Evolutionary conservation across 30 jellyfish, hydroid and myxozoan genomes (phyloP).

Genomic region (Hydra vulgaris): DNA sequence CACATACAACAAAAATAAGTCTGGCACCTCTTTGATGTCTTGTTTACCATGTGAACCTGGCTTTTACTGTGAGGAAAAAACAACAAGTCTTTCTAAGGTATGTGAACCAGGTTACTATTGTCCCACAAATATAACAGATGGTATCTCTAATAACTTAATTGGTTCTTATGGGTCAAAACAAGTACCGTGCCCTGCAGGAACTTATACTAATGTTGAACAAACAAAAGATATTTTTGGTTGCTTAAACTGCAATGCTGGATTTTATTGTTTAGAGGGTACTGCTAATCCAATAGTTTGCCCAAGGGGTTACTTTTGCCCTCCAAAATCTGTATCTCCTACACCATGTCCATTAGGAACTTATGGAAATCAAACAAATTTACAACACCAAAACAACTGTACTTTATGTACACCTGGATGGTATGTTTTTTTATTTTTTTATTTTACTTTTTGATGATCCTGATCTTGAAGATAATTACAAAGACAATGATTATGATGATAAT

Average conservation of each 20-base stretch:
- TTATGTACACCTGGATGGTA: slow-evolving; percentile 88
- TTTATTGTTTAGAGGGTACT: slow-evolving; percentile 80
- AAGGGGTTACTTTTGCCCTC: slow-evolving; percentile 92
- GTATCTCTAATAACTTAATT: slow-evolving; percentile 64
- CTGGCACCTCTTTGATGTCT: slow-evolving; percentile 61
- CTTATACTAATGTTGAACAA: slow-evolving; percentile 63
- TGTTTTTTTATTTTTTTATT: not conserved
- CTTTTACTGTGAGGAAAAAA: slow-evolving; percentile 73
- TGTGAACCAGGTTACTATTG: slow-evolving; percentile 84
- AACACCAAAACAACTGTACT: slow-evolving; percentile 91
- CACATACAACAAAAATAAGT: slow-evolving; percentile 71
- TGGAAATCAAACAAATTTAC: slow-evolving; percentile 55
- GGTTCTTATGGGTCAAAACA: slow-evolving; percentile 96
- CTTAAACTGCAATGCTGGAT: slow-evolving; percentile 70
- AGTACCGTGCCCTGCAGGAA: slow-evolving; percentile 87
- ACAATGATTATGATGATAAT: too few relatives aligned
- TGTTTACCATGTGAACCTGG: slow-evolving; percentile 97
- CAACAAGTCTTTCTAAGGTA: slow-evolving; percentile 51
- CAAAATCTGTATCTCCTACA: slow-evolving; percentile 50
- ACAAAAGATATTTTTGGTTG: slow-evolving; percentile 58
- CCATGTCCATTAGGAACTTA: slow-evolving; percentile 98
- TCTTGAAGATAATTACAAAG: too few relatives aligned
- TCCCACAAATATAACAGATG: slow-evolving; percentile 91
- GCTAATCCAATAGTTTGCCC: slow-evolving; percentile 76
- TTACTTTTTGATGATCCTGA: not conserved